These are phyloP conservation scores for Dolomedes plantarius DNA, from an alignment of 2,888 invertebrate species.

Conservation along the genomic window DNA sequence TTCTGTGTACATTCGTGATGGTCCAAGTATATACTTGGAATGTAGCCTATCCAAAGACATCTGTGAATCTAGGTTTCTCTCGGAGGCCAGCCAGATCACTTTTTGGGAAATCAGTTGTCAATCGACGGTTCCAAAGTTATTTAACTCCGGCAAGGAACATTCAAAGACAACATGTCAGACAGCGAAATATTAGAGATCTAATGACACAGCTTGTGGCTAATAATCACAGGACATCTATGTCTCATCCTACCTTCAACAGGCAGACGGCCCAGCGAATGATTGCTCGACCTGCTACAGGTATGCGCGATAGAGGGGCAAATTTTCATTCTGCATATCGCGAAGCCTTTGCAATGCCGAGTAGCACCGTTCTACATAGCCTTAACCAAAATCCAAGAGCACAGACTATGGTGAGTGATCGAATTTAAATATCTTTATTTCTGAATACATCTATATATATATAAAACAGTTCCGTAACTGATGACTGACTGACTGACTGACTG, in stretches of 20 bases:
- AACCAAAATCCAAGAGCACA: not conserved
- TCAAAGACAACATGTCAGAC: not conserved
- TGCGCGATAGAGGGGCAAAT: not conserved
- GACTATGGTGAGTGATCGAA: not conserved
- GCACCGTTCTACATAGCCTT: not conserved
- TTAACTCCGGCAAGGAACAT: not conserved
- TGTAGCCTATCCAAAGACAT: not conserved
- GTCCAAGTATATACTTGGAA: not conserved
- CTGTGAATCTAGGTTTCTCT: not conserved
- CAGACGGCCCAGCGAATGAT: not conserved
- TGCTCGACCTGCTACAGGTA: not conserved
- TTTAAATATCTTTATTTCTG: too few relatives aligned
- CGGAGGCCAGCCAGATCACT: not conserved
- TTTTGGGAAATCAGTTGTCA: not conserved
- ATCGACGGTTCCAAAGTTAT: not conserved
- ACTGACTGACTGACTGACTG: too few relatives aligned
- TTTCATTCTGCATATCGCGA: not conserved
- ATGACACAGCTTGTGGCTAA: not conserved
- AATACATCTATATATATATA: too few relatives aligned
- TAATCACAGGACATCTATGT: not conserved
- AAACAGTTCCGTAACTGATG: too few relatives aligned
- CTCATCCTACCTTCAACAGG: not conserved
- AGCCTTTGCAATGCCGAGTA: not conserved
- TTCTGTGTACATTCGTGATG: not conserved
- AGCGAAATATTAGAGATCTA: not conserved